Evolutionary conservation across 1,140 invertebrate genomes (phyloP), one percentile per base, ranked within the genome.

Genomic region (Rhysida immarginata): DNA sequence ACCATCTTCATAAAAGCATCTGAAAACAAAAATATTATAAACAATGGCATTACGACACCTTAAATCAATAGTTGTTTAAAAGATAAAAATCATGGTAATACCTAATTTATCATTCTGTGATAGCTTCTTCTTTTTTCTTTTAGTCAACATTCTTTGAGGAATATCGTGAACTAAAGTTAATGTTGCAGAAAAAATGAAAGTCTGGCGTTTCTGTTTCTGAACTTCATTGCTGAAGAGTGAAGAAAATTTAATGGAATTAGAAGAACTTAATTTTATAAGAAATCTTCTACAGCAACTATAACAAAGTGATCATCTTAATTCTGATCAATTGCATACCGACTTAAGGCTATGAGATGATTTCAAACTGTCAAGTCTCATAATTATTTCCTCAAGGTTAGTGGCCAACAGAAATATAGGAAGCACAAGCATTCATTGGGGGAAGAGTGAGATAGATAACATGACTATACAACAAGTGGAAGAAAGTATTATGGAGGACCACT

Each of bases 101-200:
- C 65, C 61, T 44, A 69, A 58, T 59, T 70, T 71, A 35, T 67
- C 53, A 53, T 67, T 60, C 14, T 58, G 24, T 25, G 67, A 64
- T 21, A 66, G 54, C 21, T 69, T 62, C 14, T 21, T 53, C 23
- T 75, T 68, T 63, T 82, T 77, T 68, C 81, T 82, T 62, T 80
- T 82, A 3, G 35, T 26, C 26, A 64, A 55, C 57, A 88, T 71
- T 69, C 91, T 80, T 26, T 82, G 69, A 0, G 91, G 90, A 44
- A 84, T 73, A 57, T 85, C 82, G 63, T 94, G 90, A 0, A 91
- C 81, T 63, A 96, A 71, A 1, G 94, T 93, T 3, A 99, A 74
- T 0, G 96, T 99, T 18, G 96, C 96, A 0, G 96, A 99, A 73
- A 98, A 98, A 0, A 99, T 84, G 71, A 98, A 95, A 63, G 85